Evolutionary conservation across 1,140 invertebrate species (phyloP), one percentile per base, ranked within the genome.

Genomic region (Mizuhopecten yessoensis): DNA sequence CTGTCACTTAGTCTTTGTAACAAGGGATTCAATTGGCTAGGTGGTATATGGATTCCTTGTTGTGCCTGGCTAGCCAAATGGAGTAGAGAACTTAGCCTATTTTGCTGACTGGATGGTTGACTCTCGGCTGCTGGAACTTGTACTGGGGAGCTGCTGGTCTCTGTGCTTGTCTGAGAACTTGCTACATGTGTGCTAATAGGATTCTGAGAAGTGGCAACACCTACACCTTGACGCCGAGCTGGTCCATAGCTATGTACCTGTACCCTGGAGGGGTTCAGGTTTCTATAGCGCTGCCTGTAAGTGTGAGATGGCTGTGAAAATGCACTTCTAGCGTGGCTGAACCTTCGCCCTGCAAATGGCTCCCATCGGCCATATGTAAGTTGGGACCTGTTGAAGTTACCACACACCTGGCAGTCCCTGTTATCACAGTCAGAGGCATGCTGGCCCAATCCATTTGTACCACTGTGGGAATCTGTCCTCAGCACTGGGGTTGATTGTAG

Each of bases 331-430:
- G 57, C 9, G 57, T 75, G 57, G n/a, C 23, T 75, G 11, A 75
- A 75, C n/a, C 57, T 75, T 75, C 57, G 57, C 3, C 57, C 17
- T 29, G 57, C 57, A n/a, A 75, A 75, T 29, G 57, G 57, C 57
- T 75, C 57, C 57, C 57, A 75, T 7, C 57, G 57, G n/a, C 57
- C 57, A 75, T 75, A 75, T 29, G 23, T 75, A 75, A 75, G 57
- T 17, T 29, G 57, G 23, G 57, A 75, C n/a, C 57, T 75, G 57
- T 29, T 75, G 23, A 75, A 92, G 34, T 89, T 92, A 3, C 91
- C 36, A 92, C 91, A 92, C 0, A 92, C 91, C 15, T 89, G 57
- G 87, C 91, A 92, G 57, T 92, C 57, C n/a, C 57, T 87, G 33
- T 33, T 87, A 34, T 87, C 36, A 34, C 86, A 34, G 36, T 87